Evolutionary conservation across 2,113 vertebrate species (phyloP), one percentile per base, ranked within the genome.

Genomic region (Channa argus): DNA sequence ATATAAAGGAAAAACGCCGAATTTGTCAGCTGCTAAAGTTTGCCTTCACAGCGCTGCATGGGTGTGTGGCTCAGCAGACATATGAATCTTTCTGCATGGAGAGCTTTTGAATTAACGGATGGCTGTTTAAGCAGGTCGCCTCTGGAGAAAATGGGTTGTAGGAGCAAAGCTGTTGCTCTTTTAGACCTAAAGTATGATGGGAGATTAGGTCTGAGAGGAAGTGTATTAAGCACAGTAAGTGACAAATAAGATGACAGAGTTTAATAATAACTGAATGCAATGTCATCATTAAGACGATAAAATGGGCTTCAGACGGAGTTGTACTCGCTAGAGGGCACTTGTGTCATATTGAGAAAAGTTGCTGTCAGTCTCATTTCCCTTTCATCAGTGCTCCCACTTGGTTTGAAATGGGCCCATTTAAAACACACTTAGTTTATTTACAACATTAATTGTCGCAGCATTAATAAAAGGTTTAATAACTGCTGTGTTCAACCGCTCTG

Each of bases 91-190:
- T 71, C 45, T n/a, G 0, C 58, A 55, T 61, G 63, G 45, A 52
- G 7, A 51, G 54, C 53, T 13, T 47, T 62, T 33, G 12, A 15
- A 77, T 81, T 81, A 74, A 56, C 65, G 24, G 81, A 66, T 3
- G 47, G 49, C 36, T 74, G 55, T 71, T 78, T 62, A 62, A 69
- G 64, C 54, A 69, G 34, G 44, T 71, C n/a, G 13, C 14, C 49
- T 78, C 53, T 10, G 11, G 14, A 62, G 59, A 9, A 72, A 53
- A 37, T n/a, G 45, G 15, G 44, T 37, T 34, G 14, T 34, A 63
- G 62, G 50, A 38, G 56, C 43, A 37, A 5, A 24, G 66, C 58
- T 52, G 13, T 36, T 51, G 15, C 43, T 52, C 11, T 59, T 63
- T 64, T 12, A 47, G 51, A 46, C 53, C 41, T 1, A 33, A 37